Percentiles rank a stretch among this genome's conserved stretches.
phyloP scores from a whole-genome alignment of 2,113 vertebrate species.

The Chionomys nivalis region DNA sequence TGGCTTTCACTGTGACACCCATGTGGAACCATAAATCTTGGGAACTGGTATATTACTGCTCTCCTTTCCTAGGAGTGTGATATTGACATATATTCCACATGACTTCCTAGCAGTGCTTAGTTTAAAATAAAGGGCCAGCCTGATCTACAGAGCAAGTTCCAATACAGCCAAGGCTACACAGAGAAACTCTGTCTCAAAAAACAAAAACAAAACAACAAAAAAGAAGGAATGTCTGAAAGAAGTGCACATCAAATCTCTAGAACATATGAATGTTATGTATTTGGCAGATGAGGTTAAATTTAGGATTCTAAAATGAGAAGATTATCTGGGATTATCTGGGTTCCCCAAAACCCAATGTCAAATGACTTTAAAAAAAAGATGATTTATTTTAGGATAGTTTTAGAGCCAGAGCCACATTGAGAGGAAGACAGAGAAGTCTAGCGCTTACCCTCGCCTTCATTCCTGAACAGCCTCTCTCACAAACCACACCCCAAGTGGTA shows the following conservation, averaged over 20 bases:
- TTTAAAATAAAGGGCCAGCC: neutral
- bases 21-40: neutral
- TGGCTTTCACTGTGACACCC: neutral
- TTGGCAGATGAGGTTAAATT: constrained; percentile 2
- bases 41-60: neutral
- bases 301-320: neutral
- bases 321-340: neutral
- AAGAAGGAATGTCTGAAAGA: neutral
- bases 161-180: too few relatives aligned
- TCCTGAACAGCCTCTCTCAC: neutral
- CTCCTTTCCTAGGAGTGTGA: neutral
- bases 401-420: neutral
- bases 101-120: neutral
- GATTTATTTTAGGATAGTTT: neutral
- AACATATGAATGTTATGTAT: neutral
- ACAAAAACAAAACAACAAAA: too few relatives aligned
- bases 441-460: too few relatives aligned
- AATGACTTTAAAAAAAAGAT: neutral
- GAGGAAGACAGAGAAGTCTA: neutral
- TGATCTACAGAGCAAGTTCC: too few relatives aligned
- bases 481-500: neutral
- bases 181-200: too few relatives aligned
- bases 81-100: neutral
- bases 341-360: neutral
- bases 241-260: neutral